Evolutionary conservation across 2,888 invertebrate species (phyloP).

Genomic region (Acronicta psi): DNA sequence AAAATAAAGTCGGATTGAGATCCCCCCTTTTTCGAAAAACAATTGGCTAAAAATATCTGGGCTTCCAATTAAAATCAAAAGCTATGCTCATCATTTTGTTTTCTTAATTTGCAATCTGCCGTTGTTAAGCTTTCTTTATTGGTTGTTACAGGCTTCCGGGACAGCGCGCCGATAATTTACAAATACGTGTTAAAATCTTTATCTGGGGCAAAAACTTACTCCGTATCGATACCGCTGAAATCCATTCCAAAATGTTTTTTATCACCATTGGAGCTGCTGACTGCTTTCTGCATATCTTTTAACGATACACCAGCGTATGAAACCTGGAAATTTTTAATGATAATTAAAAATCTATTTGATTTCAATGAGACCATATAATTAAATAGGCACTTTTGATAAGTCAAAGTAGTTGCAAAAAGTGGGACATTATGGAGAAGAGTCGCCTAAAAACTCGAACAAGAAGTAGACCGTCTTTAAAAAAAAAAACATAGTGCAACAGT

Average conservation of each 20-base stretch:
- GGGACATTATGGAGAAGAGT: no score
- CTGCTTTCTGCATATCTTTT: constrained; percentile 60
- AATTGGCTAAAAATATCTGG: no score
- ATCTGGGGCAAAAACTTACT: constrained; percentile 56
- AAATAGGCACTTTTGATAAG: no score
- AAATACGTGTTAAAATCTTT: constrained; percentile 15
- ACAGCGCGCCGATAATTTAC: constrained; percentile 16
- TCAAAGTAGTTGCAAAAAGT: no score
- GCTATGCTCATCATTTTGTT: constrained; percentile 12
- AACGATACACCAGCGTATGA: constrained; percentile 64
- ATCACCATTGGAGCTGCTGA: constrained; percentile 29
- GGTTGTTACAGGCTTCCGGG: constrained; percentile 13
- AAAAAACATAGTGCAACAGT: no score
- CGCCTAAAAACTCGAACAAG: no score
- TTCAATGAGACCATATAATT: no score
- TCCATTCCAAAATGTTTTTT: constrained; percentile 65
- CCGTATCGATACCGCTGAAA: constrained; percentile 68
- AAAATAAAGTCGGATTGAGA: no score
- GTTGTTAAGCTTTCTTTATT: constrained; percentile 21
- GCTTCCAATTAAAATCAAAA: constrained; percentile 1
- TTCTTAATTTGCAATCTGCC: constrained; percentile 12
- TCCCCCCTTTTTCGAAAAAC: no score
- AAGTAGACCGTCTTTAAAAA: no score
- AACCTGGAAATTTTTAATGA: constrained; percentile 55
- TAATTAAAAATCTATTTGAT: background rate